Conservation (phyloP, 2,888 invertebrate species). For the Dione juno region DNA sequence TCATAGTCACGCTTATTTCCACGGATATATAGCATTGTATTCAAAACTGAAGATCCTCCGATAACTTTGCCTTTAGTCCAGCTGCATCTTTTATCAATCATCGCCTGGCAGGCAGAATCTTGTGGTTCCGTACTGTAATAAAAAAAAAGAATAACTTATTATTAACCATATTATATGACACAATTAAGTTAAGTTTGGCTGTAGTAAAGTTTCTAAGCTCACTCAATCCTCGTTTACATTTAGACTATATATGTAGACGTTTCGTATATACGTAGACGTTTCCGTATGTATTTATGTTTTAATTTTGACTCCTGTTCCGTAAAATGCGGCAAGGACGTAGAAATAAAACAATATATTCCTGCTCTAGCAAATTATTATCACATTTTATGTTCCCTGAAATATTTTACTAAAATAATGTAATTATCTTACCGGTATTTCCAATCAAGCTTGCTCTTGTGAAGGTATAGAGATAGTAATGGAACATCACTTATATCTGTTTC, state of each 20-base stretch:
- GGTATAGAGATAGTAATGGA: slow-evolving; percentile 92
- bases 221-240: too few relatives aligned
- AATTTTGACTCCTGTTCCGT: too few relatives aligned
- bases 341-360: too few relatives aligned
- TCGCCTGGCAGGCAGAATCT: slow-evolving; percentile 92
- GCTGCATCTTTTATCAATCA: slow-evolving; percentile 91
- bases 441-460: slow-evolving; percentile 95
- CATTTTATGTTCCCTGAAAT: neutral
- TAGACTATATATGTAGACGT: too few relatives aligned
- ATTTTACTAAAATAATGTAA: neutral
- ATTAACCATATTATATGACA: too few relatives aligned
- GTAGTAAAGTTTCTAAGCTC: neutral
- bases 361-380: too few relatives aligned
- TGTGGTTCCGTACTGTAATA: slow-evolving; percentile 89
- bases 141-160: neutral
- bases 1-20: slow-evolving; percentile 94
- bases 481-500: slow-evolving; percentile 95
- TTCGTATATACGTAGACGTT: too few relatives aligned
- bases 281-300: too few relatives aligned
- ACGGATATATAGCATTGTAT: slow-evolving; percentile 95
- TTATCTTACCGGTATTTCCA: slow-evolving; percentile 91
- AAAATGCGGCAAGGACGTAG: too few relatives aligned
- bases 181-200: neutral
- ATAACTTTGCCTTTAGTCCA: slow-evolving; percentile 96
- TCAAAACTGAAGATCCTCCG: slow-evolving; percentile 94